phyloP scores from a whole-genome alignment of 2,797 vertebrate species.

The Megalops cyprinoides region DNA sequence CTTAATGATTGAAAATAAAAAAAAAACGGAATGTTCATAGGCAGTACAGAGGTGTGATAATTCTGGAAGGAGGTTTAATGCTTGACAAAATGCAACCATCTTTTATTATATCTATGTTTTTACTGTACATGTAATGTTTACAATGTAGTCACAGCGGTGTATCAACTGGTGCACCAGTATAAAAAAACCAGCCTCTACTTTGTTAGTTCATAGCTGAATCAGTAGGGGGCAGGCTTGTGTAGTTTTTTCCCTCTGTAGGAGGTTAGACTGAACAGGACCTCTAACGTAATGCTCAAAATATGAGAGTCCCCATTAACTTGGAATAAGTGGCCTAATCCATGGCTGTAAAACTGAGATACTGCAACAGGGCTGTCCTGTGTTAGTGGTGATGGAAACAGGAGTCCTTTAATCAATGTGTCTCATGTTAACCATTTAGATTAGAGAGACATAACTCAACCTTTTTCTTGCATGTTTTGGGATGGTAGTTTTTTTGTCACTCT shows the following conservation, averaged over 20 bases:
- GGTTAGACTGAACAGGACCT: neutral
- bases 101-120: neutral
- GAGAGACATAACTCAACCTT: no score
- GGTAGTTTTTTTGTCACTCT: no score
- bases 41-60: no score
- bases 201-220: neutral
- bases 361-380: neutral
- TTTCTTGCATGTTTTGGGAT: no score
- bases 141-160: neutral
- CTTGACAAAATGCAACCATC: neutral
- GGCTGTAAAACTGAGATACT: neutral
- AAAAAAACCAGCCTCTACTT: neutral
- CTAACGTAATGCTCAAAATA: neutral
- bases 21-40: neutral
- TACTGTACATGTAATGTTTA: neutral
- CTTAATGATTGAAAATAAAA: neutral
- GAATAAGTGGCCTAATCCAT: neutral
- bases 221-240: constrained; percentile 5
- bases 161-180: neutral
- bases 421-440: no score
- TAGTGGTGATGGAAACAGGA: neutral
- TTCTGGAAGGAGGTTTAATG: neutral
- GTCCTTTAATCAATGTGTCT: neutral
- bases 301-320: neutral
- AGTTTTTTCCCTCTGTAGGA: neutral